phyloP scores from a whole-genome alignment of 1,140 invertebrate species.

The Bombus soroeensis region DNA sequence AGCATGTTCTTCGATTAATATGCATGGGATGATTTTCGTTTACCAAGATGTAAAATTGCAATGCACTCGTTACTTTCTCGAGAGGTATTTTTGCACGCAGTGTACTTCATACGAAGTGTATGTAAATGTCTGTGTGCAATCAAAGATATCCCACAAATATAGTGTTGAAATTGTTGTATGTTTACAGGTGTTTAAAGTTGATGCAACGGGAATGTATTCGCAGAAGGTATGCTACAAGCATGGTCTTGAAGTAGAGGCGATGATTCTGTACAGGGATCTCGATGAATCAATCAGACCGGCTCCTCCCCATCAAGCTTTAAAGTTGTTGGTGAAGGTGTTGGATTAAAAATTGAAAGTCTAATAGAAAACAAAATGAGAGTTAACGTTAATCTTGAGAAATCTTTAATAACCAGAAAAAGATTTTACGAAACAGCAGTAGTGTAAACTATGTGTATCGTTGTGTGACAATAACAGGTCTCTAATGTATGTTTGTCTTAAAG shows the following conservation, averaged over 20 bases:
- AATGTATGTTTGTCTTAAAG: conserved; percentile 65
- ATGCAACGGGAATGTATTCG: conserved; percentile 90
- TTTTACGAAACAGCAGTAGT: conserved; percentile 63
- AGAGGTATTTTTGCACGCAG: conserved; percentile 52
- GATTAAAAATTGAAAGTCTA: conserved; percentile 62
- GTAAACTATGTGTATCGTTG: conserved; percentile 73
- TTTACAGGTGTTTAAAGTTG: conserved; percentile 88
- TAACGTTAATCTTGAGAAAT: background rate
- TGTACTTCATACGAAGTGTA: conserved; percentile 20
- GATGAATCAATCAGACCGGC: conserved; percentile 84
- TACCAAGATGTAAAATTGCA: conserved; percentile 56
- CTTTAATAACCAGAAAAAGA: conserved; percentile 16
- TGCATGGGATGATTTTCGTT: conserved; percentile 77
- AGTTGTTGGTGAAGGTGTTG: conserved; percentile 84
- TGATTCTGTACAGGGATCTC: conserved; percentile 87
- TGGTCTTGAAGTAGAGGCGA: conserved; percentile 86
- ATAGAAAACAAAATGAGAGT: background rate
- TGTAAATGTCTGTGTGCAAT: conserved; percentile 10
- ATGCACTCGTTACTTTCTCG: conserved; percentile 44
- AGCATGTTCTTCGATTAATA: conserved; percentile 76
- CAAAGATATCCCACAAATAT: background rate
- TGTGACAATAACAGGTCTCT: conserved; percentile 78
- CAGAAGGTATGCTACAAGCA: conserved; percentile 88
- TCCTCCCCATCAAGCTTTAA: conserved; percentile 86
- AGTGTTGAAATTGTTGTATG: background rate